Base-by-base conservation (phyloP, 2,888 invertebrate species). In the Cheilosia grossa region DNA sequence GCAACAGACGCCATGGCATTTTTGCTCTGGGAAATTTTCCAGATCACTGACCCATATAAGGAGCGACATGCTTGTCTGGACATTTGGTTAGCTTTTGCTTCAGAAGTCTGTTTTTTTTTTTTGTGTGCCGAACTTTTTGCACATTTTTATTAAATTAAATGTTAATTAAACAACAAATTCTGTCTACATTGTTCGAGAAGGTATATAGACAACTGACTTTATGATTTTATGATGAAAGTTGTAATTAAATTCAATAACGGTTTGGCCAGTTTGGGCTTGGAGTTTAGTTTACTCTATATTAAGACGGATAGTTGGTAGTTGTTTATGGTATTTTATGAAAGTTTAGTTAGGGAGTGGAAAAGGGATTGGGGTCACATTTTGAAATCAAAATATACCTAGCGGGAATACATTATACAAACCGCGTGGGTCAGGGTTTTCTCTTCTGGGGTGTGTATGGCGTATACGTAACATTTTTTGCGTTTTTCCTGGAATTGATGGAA, bases 21-120 rank as follows among this genome's bases (percentile, higher is more conserved):
- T 54, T 30, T 77, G 61, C 58, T 67, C 21, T 30, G 53, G 21
- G 61, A 58, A 63, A 78, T 70, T 70, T 70, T 70, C 69, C 78
- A 78, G 63, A 70, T 70, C 78, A 78, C 63, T 78, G 70, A 70
- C 70, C 70, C 78, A 78, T 70, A 63, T 78, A 69, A 61, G 44
- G 61, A 54, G 69, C 17, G 61, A 47, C 77, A 53, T 54, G 69
- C 44, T 54, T 67, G 75, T 67, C 75, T 75, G 75, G 56, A 40
- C 66, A 54, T 75, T 24, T 19, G 30, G 24, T 42, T 27, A 37
- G 51, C 24, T 13, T 44, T 44, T 30, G 37, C 37, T 24, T 37
- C 6, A 10, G 3, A 47, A 6, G 24, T 37, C 27, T n/a, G 27
- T 9, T 6, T 27, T 0, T 27, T 42, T 17, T 42, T 4, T 9